These are phyloP conservation scores for Dromaius novaehollandiae DNA, from an alignment of 2,113 vertebrate genomes.

Conservation along the genomic window DNA sequence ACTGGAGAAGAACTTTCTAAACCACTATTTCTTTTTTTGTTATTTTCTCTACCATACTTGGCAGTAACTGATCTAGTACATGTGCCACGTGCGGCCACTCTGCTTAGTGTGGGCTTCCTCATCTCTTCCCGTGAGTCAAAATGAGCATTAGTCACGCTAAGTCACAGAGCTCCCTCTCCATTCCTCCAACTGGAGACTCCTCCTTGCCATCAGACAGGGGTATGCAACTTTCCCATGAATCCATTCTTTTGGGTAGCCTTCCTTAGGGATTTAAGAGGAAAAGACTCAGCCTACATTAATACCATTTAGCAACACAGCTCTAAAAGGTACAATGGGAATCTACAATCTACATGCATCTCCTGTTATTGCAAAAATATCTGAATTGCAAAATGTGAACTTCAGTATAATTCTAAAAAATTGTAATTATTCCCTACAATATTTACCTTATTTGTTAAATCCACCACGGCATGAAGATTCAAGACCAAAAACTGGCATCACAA, in stretches of 20 bases:
- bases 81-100: slow-evolving; percentile 65
- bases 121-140: slow-evolving; percentile 63
- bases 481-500: background rate
- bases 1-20: slow-evolving; percentile 64
- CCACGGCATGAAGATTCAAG: background rate
- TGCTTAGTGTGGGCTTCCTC: slow-evolving; percentile 48
- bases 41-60: slow-evolving; percentile 56
- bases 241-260: background rate
- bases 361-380: slow-evolving; percentile 3
- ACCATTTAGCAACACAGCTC: background rate
- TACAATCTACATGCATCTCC: slow-evolving; percentile 7
- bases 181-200: background rate
- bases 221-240: slow-evolving; percentile 45
- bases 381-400: slow-evolving; percentile 4
- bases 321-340: slow-evolving; percentile 11
- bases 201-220: background rate
- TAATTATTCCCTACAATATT: background rate
- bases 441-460: background rate
- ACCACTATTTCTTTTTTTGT: slow-evolving; percentile 60
- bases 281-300: background rate
- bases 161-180: slow-evolving; percentile 41
- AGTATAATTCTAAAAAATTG: background rate
- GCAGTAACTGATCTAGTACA: slow-evolving; percentile 46
- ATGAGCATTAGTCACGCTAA: slow-evolving; percentile 30
- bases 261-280: background rate